These are phyloP conservation scores for Sweltsa coloradensis DNA, from an alignment of 1,140 invertebrate genomes.

Conservation along the genomic window DNA sequence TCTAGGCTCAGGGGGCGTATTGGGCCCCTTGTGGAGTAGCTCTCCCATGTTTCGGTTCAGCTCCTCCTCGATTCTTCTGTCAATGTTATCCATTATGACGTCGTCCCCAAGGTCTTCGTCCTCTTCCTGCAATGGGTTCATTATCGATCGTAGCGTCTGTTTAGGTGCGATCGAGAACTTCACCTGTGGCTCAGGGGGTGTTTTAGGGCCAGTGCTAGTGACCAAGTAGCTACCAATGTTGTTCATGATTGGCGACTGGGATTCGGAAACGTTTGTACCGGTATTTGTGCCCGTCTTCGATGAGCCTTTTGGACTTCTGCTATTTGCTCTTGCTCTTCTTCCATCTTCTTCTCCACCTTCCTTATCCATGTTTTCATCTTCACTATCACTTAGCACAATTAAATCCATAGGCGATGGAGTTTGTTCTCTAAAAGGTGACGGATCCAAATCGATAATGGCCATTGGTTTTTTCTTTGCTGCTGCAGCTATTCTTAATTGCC, in stretches of 20 bases:
- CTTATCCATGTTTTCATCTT: constrained; percentile 40
- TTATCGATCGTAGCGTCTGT: constrained; percentile 39
- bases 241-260: constrained; percentile 9
- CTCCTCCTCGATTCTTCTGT: constrained; percentile 31
- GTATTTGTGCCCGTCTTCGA: neutral
- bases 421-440: constrained; percentile 68
- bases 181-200: constrained; percentile 57
- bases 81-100: constrained; percentile 29
- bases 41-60: constrained; percentile 27
- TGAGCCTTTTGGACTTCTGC: neutral
- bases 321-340: neutral
- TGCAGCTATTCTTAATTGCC: constrained; percentile 9
- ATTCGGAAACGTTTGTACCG: constrained; percentile 10
- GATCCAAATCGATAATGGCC: constrained; percentile 72
- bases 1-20: constrained; percentile 45
- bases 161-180: constrained; percentile 52
- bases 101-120: constrained; percentile 33
- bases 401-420: constrained; percentile 65
- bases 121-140: constrained; percentile 47
- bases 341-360: constrained; percentile 14
- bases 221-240: constrained; percentile 13
- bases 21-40: constrained; percentile 34
- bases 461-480: constrained; percentile 44
- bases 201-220: constrained; percentile 46
- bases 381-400: constrained; percentile 70